Base-by-base conservation (phyloP, 2,888 invertebrate genomes). In the Zygaena filipendulae region DNA sequence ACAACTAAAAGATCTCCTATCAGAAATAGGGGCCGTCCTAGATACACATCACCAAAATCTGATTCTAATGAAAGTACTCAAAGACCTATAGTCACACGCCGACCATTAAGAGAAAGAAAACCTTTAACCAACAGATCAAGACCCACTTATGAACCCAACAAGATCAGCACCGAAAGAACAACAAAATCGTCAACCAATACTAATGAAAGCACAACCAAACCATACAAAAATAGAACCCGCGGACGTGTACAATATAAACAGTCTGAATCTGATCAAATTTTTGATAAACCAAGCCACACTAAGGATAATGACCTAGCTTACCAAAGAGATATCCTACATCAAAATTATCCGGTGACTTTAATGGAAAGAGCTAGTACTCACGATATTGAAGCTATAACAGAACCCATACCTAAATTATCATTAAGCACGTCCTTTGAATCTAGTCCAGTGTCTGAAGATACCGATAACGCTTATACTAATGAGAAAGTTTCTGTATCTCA, bases 281-380 rank as follows among this genome's bases (percentile, higher is more conserved):
- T 61, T 33, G 59, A 66, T 20, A 63, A 50, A 28, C 63, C 47
- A 43, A 43, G 47, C 23, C 67, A 59, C 33, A 41, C 42, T 19
- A 71, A 70, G 41, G 66, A 71, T 38, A 48, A 60, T 32, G 79
- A 80, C 32, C 50, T 85, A 35, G 85, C 85, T 2, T 85, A 85
- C 39, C 85, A 85, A 55, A 69, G 85, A 36, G 85, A 85, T 48
- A 79, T 85, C 2, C 50, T 85, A 3, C 85, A 85, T 42, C 85
- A 85, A 47, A 85, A 85, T 40, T 85, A 85, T 44, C 85, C 85
- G 2, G 82, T 84, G 0, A 84, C 85, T 4, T 39, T 80, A 12
- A 71, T 71, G 60, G 81, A 81, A 48, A 58, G 75, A 36, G 58
- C 55, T 35, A 81, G 72, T 37, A 83, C 82, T 13, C 58, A 61